Base-by-base conservation (phyloP, 2,797 vertebrate genomes). In the Pipistrellus pipistrellus region DNA sequence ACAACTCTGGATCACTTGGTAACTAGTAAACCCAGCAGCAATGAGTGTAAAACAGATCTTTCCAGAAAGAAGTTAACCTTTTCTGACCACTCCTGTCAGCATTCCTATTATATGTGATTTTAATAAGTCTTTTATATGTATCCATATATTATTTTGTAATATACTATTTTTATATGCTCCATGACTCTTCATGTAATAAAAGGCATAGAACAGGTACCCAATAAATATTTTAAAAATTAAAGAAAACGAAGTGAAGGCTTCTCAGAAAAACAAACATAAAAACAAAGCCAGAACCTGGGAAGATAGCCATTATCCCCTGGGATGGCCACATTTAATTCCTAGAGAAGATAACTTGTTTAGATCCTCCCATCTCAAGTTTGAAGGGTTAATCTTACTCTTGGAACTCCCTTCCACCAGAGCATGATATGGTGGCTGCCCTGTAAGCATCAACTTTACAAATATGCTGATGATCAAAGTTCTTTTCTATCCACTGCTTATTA, bases 151-250 rank as follows among this genome's bases (percentile, higher is more conserved):
- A 85, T 84, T 93, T 95, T 81, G 35, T 35, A 68, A 68, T 35
- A n/a, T 32, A 32, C 35, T 59, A 66, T 87, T 96, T 21, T 84
- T 69, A 30, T 69, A 68, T 62, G 51, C 44, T 78, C 38, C 25
- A 10, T 91, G 46, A 64, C n/a, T 78, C 30, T 64, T 91, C 25
- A 76, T 21, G 30, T 87, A 68, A 93, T 75, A 88, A 93, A 82
- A 64, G 17, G 7, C 81, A 78, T 38, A 82, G 32, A 17, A 9
- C 53, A 88, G 35, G 15, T 89, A 2, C 38, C 64, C 83, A 78
- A 53, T 73, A 91, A 82, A 73, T 91, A 75, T 89, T 91, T 96
- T 76, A 46, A 90, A 95, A 85, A 71, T 86, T 76, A 71, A 85
- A 85, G 83, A 92, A 77, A 78, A 66, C 85, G 25, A 82, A 85